These are phyloP conservation scores for Poecilia wingei DNA, from an alignment of 2,797 vertebrate species.

Conservation along the genomic window DNA sequence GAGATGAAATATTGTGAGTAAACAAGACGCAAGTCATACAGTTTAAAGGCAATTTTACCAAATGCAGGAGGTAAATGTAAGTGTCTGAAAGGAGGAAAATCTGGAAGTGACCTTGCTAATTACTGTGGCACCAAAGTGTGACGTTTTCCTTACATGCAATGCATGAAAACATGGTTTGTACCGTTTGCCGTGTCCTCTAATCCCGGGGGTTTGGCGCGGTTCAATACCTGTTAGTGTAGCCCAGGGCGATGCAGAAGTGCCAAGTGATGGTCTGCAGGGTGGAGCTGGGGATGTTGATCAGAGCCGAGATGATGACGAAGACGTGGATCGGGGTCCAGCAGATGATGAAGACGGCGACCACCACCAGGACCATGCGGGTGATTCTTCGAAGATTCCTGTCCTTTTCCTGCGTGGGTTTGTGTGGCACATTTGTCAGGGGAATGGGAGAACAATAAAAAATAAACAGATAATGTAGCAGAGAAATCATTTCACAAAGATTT, in stretches of 20 bases:
- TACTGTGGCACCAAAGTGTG: not conserved
- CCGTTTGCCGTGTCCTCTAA: no score
- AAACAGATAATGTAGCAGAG: not conserved
- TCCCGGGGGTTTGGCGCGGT: no score
- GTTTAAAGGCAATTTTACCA: not conserved
- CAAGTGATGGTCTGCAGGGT: constrained; percentile 95
- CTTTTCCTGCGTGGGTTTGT: constrained; percentile 83
- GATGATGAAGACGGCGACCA: constrained; percentile 96
- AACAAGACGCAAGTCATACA: not conserved
- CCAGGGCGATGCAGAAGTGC: constrained; percentile 98
- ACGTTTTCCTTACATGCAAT: not conserved
- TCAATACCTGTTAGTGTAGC: constrained; percentile 91
- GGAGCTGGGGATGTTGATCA: constrained; percentile 92
- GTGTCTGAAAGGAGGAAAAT: not conserved
- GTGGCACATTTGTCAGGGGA: not conserved
- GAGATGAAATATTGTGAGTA: not conserved
- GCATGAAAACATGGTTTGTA: no score
- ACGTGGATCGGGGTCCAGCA: constrained; percentile 99
- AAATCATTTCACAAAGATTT: not conserved
- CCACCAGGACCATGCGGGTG: constrained; percentile 98
- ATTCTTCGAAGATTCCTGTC: constrained; percentile 96
- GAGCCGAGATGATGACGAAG: constrained; percentile 94
- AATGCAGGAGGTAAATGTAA: not conserved
- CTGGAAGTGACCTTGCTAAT: not conserved
- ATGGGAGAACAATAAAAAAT: not conserved